Conservation (phyloP, 2,113 vertebrate species). For the Catharus minimus region DNA sequence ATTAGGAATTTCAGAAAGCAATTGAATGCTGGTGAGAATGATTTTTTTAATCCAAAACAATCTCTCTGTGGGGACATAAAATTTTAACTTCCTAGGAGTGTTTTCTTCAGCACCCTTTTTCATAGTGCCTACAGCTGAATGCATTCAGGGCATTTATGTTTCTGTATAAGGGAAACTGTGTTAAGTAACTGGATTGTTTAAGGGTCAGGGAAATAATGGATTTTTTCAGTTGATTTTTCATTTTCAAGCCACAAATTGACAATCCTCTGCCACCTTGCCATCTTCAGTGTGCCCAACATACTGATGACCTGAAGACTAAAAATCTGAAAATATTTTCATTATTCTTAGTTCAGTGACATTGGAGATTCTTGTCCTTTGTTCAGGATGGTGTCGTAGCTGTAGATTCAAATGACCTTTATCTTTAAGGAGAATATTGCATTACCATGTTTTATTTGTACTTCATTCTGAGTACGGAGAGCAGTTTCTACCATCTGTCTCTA, state of each 20-base stretch:
- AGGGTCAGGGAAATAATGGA: not conserved
- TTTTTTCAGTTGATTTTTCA: not conserved
- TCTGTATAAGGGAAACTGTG: not conserved
- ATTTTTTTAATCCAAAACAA: not conserved
- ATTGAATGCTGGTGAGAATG: conserved; percentile 29
- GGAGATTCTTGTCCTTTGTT: not conserved
- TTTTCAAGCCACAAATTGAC: not conserved
- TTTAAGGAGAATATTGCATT: not conserved
- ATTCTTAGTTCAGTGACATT: not conserved
- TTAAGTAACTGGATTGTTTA: not conserved
- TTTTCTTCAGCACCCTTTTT: not conserved
- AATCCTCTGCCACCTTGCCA: not conserved
- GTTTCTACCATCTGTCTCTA: not conserved
- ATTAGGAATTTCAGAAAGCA: conserved; percentile 47
- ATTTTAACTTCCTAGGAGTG: not conserved
- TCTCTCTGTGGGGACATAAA: not conserved
- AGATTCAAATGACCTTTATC: not conserved
- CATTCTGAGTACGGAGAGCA: not conserved
- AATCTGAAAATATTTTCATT: not conserved
- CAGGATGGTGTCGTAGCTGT: not conserved
- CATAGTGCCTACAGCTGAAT: not conserved
- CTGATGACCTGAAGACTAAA: not conserved
- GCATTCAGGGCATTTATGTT: not conserved
- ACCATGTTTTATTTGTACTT: not conserved
- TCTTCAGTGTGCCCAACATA: not conserved